Conservation (phyloP, 2,113 vertebrate genomes). For the Gallinago jamesoni region DNA sequence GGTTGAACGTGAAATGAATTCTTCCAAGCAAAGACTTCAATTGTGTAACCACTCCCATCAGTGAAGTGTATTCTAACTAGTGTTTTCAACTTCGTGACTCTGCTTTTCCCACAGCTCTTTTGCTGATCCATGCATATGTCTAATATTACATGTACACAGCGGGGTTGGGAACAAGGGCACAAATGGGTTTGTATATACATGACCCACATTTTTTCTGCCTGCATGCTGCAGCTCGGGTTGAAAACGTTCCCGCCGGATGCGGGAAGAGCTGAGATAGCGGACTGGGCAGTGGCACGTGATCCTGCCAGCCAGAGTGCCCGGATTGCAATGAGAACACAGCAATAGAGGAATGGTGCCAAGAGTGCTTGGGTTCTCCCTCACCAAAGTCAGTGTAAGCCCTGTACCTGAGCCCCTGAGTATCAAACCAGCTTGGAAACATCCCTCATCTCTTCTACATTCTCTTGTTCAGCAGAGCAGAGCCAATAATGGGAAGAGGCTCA, state of each 20-base stretch:
- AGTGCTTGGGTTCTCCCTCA: background rate
- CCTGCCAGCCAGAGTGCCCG: background rate
- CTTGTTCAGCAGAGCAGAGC: background rate
- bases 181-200: background rate
- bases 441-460: background rate
- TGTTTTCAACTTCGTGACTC: constrained; percentile 20
- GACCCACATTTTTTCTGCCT: background rate
- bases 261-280: background rate
- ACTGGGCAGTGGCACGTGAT: background rate
- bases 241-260: background rate
- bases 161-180: constrained; percentile 18
- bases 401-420: background rate
- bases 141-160: background rate
- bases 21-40: constrained; percentile 31
- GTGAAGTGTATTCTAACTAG: background rate
- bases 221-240: background rate
- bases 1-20: constrained; percentile 53
- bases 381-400: background rate
- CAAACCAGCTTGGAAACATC: background rate
- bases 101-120: constrained; percentile 58
- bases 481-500: background rate
- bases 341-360: background rate
- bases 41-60: background rate
- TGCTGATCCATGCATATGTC: constrained; percentile 43
- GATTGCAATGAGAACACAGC: background rate